Conservation (phyloP, 1,140 invertebrate genomes). For the Plectrocnemia conspersa region DNA sequence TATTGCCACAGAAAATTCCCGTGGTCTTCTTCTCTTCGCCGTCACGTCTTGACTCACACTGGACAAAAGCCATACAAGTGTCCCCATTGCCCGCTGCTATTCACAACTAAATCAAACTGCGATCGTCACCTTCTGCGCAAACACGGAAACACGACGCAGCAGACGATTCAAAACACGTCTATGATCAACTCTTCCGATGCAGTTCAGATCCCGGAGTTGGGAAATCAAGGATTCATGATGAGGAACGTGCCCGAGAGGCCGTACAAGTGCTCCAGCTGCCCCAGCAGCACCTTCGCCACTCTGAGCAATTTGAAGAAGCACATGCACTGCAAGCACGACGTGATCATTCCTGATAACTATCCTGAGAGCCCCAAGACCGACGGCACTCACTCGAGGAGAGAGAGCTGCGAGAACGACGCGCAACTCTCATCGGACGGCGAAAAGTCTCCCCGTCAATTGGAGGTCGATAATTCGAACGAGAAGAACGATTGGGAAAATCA, state of each 20-base stretch:
- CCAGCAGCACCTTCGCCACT: slow-evolving; percentile 80
- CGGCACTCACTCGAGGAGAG: slow-evolving; percentile 30
- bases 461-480: background rate
- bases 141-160: slow-evolving; percentile 59
- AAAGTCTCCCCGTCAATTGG: slow-evolving; percentile 10
- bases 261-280: slow-evolving; percentile 79
- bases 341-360: slow-evolving; percentile 43
- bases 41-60: slow-evolving; percentile 90
- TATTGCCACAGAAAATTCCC: slow-evolving; percentile 91
- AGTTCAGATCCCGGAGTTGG: slow-evolving; percentile 37
- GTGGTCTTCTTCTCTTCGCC: slow-evolving; percentile 88
- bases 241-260: slow-evolving; percentile 73
- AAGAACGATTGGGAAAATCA: slow-evolving; percentile 38
- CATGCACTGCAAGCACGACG: slow-evolving; percentile 63
- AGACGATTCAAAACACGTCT: slow-evolving; percentile 40
- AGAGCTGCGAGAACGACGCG: slow-evolving; percentile 40
- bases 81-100: slow-evolving; percentile 82
- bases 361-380: slow-evolving; percentile 38
- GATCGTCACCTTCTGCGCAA: slow-evolving; percentile 89
- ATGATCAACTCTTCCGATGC: slow-evolving; percentile 32
- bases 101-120: slow-evolving; percentile 96
- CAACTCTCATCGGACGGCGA: slow-evolving; percentile 37
- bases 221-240: slow-evolving; percentile 53
- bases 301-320: slow-evolving; percentile 75
- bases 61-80: slow-evolving; percentile 96